Evolutionary conservation across 2,797 vertebrate species (phyloP).

Genomic region (Arctocebus calabarensis): DNA sequence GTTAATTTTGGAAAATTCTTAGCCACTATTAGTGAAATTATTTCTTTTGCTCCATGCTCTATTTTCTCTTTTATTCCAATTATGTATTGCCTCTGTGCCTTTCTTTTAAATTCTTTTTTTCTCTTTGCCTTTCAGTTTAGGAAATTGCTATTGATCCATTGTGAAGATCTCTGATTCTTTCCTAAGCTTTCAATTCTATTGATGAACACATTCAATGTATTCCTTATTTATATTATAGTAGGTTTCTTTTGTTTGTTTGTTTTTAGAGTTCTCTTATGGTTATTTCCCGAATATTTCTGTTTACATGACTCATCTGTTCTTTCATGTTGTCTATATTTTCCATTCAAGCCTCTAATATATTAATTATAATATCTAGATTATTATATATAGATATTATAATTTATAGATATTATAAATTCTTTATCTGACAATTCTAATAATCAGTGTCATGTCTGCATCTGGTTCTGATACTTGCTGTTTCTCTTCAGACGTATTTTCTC

Average conservation of each 20-base stretch:
- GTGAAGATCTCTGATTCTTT: neutral
- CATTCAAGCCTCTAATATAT: neutral
- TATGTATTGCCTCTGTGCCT: neutral
- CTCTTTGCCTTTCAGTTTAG: neutral
- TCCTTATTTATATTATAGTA: neutral
- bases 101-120: neutral
- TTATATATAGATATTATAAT: conserved; percentile 48
- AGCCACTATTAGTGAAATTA: neutral
- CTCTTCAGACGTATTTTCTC: neutral
- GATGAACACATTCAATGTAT: neutral
- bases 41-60: neutral
- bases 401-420: conserved; percentile 44
- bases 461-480: neutral
- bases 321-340: neutral
- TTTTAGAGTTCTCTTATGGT: conserved; percentile 7
- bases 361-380: too few species aligned
- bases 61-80: neutral
- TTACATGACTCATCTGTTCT: conserved; percentile 15
- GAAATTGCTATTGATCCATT: neutral
- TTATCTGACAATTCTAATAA: neutral
- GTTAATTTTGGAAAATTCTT: neutral
- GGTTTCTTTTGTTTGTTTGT: neutral
- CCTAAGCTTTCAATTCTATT: neutral
- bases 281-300: neutral
- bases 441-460: neutral